A percentile compares a stretch with the other conserved stretches of the same genome.
Conservation (phyloP, 2,888 invertebrate genomes). For the Aphodius sticticus region DNA sequence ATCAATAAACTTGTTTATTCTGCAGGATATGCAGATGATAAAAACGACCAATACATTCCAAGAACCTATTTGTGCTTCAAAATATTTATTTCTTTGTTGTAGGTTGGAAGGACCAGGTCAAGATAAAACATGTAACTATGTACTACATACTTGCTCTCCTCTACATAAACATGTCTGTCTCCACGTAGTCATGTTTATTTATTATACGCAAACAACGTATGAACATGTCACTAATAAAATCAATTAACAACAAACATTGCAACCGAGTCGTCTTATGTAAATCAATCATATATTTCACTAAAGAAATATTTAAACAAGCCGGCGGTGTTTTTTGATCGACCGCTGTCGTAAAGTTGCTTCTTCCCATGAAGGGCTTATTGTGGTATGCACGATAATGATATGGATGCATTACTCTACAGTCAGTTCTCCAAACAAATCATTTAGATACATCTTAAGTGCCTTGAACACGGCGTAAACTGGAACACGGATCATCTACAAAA, state of each 20-base stretch:
- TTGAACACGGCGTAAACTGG: neutral
- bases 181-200: neutral
- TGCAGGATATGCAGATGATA: neutral
- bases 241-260: neutral
- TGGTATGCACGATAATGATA: neutral
- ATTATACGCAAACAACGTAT: neutral
- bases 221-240: neutral
- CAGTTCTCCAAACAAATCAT: neutral
- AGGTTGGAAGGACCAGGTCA: neutral
- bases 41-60: no score
- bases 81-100: neutral
- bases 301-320: neutral
- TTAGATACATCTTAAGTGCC: neutral
- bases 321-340: neutral
- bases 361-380: neutral
- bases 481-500: neutral
- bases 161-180: neutral
- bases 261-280: neutral
- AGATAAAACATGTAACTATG: neutral
- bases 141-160: neutral
- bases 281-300: neutral
- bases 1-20: neutral
- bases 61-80: no score
- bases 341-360: neutral
- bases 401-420: neutral